Evolutionary conservation across 35 echinoderm and acorn worm species (phyloP).

Genomic region (Apostichopus californicus): DNA sequence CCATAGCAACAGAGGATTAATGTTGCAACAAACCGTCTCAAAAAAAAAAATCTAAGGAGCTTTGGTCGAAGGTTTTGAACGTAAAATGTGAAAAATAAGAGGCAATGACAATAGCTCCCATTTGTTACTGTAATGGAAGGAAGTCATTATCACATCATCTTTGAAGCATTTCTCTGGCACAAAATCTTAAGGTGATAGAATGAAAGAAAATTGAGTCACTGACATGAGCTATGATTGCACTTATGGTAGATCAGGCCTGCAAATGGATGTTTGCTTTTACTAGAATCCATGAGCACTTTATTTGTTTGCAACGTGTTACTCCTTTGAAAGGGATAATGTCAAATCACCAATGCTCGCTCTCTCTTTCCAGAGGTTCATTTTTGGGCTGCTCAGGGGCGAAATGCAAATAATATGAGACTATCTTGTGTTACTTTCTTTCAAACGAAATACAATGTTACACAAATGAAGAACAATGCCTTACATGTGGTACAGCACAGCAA

Average conservation of each 20-base stretch:
- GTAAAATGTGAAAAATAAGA: no score
- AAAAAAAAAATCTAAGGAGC: not conserved
- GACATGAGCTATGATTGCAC: conserved; percentile 31
- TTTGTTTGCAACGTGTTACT: conserved; percentile 37
- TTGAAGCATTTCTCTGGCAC: not conserved
- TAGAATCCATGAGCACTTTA: conserved; percentile 34
- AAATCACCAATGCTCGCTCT: not conserved
- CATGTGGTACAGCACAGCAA: no score
- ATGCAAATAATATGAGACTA: no score
- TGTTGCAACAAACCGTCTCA: not conserved
- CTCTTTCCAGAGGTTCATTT: not conserved
- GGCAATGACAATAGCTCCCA: not conserved
- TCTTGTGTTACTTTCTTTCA: no score
- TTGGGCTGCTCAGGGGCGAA: no score
- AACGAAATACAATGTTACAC: no score
- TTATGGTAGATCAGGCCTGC: conserved; percentile 13
- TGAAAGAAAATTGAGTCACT: conserved; percentile 8
- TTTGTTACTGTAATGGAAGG: conserved; percentile 9
- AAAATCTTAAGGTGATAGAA: not conserved
- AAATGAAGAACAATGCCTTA: no score
- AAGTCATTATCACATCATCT: conserved; percentile 10
- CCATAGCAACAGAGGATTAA: conserved; percentile 6
- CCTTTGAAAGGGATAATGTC: not conserved
- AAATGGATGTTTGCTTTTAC: conserved; percentile 35
- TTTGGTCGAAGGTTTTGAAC: not conserved